phyloP scores from a whole-genome alignment of 1,140 invertebrate genomes.

The Bombus haemorrhoidalis region DNA sequence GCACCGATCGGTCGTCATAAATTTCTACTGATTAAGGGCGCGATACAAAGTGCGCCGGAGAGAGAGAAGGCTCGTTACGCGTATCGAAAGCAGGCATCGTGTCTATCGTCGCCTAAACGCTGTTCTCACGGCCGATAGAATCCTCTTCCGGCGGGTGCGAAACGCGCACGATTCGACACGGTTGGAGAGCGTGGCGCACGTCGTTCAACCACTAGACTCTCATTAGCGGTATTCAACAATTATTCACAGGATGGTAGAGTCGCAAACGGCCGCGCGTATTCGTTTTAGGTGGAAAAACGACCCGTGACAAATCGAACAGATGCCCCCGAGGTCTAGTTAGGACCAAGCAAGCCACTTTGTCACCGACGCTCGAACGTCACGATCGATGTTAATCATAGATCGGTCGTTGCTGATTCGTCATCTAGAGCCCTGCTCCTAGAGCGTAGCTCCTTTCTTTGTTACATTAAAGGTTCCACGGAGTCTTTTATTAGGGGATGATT shows the following conservation, averaged over 20 bases:
- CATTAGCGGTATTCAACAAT: conserved; percentile 81
- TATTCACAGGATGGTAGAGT: conserved; percentile 76
- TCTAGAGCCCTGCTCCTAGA: conserved; percentile 15
- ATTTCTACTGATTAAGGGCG: conserved; percentile 46
- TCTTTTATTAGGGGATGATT: neutral
- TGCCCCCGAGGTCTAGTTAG: conserved; percentile 78
- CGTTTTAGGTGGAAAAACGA: conserved; percentile 63
- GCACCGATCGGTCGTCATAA: conserved; percentile 20
- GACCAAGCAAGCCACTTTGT: conserved; percentile 67
- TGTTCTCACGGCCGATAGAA: conserved; percentile 53
- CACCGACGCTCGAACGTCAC: conserved; percentile 55
- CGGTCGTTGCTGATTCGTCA: conserved; percentile 66
- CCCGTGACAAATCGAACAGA: conserved; percentile 80
- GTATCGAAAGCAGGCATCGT: conserved; percentile 35
- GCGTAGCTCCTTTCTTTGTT: neutral
- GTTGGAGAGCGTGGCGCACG: conserved; percentile 59
- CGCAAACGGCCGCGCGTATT: conserved; percentile 60
- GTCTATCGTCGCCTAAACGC: conserved; percentile 21
- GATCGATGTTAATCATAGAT: conserved; percentile 70
- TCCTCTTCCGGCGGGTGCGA: conserved; percentile 29
- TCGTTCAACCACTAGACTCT: conserved; percentile 75
- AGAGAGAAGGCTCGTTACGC: conserved; percentile 47
- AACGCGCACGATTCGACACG: conserved; percentile 65
- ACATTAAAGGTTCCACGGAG: no score
- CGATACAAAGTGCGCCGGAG: conserved; percentile 51